These are phyloP conservation scores for Poecilia picta DNA, from an alignment of 2,797 vertebrate species.

Conservation along the genomic window DNA sequence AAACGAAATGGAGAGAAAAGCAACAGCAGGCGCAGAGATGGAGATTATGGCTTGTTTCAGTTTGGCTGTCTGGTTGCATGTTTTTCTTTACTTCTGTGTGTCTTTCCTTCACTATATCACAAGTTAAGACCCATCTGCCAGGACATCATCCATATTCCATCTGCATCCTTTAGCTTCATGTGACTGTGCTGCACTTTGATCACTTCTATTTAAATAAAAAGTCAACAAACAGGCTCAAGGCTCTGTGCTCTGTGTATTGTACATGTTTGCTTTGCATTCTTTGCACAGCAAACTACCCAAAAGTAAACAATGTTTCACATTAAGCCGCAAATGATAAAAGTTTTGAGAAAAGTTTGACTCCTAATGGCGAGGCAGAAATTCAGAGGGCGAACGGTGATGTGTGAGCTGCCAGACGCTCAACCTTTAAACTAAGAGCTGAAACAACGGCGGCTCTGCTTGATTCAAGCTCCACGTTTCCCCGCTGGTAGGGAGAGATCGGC, in stretches of 20 bases:
- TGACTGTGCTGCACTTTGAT: constrained; percentile 57
- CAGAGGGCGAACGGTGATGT: constrained; percentile 46
- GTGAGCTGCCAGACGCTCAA: constrained; percentile 33
- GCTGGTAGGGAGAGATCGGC: constrained; percentile 38
- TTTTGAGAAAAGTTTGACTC: constrained; percentile 36
- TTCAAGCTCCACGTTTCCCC: constrained; percentile 27
- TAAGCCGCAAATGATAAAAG: constrained; percentile 5
- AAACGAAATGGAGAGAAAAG: constrained; percentile 15
- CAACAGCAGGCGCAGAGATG: constrained; percentile 47
- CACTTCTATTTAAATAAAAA: constrained; percentile 45
- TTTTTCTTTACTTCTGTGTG: constrained; percentile 24
- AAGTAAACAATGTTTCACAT: constrained; percentile 8
- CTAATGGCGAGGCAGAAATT: constrained; percentile 14
- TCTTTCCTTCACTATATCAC: constrained; percentile 37
- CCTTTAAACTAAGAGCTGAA: constrained; percentile 43
- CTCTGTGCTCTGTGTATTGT: background rate
- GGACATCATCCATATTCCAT: constrained; percentile 22
- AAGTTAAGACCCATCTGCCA: constrained; percentile 50
- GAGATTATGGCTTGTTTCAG: constrained; percentile 42
- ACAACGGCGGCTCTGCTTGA: constrained; percentile 14
- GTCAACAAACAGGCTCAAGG: constrained; percentile 27
- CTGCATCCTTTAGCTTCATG: constrained; percentile 43
- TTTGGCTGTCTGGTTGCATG: constrained; percentile 37
- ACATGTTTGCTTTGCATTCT: constrained; percentile 21
- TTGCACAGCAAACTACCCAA: constrained; percentile 26